Conservation (phyloP, 2,113 vertebrate genomes). For the Glaucidium brasilianum region DNA sequence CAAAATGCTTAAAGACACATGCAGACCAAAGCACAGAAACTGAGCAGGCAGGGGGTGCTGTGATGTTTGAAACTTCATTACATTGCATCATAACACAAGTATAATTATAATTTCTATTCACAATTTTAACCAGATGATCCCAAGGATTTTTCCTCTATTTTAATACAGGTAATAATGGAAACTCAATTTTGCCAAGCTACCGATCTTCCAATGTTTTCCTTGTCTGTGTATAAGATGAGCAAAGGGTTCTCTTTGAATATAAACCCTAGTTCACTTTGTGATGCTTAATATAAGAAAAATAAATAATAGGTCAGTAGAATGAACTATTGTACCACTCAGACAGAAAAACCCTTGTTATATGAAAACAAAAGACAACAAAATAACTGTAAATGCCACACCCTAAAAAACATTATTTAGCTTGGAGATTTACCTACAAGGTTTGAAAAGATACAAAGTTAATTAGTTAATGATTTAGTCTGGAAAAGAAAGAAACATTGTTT, state of each 20-base stretch:
- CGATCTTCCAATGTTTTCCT: background rate
- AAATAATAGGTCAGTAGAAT: background rate
- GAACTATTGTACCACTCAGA: background rate
- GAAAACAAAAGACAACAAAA: background rate
- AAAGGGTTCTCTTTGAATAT: background rate
- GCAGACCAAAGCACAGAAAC: background rate
- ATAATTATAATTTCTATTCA: background rate
- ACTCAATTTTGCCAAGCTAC: background rate
- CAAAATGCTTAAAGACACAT: background rate
- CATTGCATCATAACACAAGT: background rate
- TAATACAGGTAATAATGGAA: background rate
- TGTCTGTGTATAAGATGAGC: background rate
- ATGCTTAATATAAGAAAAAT: background rate
- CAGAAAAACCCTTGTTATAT: background rate
- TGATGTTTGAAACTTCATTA: background rate
- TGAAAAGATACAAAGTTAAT: constrained; percentile 1
- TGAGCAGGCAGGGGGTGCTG: background rate
- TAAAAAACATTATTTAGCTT: background rate
- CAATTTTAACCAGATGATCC: background rate
- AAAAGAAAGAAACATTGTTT: constrained; percentile 5
- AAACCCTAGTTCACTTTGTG: background rate
- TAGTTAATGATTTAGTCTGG: background rate
- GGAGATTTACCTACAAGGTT: background rate
- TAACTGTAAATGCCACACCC: background rate
- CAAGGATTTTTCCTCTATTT: background rate